Evolutionary conservation across 2,113 vertebrate species (phyloP).

Genomic region (Bagarius yarrelli): DNA sequence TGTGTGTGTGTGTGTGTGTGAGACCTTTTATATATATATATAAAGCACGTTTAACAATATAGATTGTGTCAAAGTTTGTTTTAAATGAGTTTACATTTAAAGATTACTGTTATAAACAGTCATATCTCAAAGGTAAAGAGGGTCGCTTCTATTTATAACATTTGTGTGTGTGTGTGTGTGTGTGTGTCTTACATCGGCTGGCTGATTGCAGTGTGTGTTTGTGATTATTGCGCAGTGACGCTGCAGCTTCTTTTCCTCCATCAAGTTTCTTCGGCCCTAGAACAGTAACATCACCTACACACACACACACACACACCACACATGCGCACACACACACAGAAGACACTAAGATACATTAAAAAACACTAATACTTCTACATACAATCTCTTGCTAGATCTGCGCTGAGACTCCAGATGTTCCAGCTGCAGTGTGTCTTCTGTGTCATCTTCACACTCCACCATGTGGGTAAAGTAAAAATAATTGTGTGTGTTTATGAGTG

Average conservation of each 20-base stretch:
- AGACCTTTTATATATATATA: too few species aligned
- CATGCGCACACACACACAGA: not conserved
- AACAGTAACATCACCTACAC: constrained; percentile 30
- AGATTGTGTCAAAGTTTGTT: too few species aligned
- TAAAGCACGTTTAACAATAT: too few species aligned
- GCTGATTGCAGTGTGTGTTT: constrained; percentile 59
- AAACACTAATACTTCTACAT: not conserved
- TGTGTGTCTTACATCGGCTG: constrained; percentile 60
- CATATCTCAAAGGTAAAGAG: not conserved
- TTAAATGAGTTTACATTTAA: too few species aligned
- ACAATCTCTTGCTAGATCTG: not conserved
- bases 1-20: not conserved
- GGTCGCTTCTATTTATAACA: too few species aligned
- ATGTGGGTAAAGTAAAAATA: too few species aligned
- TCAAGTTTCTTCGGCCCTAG: constrained; percentile 64
- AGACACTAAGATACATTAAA: not conserved
- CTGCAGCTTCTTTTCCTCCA: constrained; percentile 71
- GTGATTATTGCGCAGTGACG: constrained; percentile 65
- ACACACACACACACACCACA: constrained; percentile 19
- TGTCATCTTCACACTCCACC: too few species aligned
- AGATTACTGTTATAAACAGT: too few species aligned
- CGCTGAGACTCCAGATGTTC: too few species aligned
- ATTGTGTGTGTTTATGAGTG: not conserved
- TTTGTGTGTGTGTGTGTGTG: not conserved
- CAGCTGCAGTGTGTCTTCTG: too few species aligned